Evolutionary conservation across 2,113 vertebrate genomes (phyloP), one percentile per base, ranked within the genome.

Genomic region (Syngnathus floridae): DNA sequence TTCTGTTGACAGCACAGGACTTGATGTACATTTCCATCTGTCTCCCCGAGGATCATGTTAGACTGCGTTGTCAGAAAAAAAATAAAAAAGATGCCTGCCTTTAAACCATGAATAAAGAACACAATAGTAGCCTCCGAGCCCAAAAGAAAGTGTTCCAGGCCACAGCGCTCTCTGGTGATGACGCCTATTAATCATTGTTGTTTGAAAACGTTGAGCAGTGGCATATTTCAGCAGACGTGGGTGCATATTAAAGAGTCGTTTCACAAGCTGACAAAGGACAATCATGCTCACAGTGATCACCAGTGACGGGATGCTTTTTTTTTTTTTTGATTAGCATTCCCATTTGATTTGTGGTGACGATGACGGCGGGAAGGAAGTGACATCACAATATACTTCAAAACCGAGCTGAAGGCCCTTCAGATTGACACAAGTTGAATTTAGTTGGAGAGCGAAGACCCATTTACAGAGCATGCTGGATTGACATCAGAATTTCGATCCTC

Each of bases 81-180:
- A 72, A 56, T 37, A 51, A 41, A 65, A 55, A 41, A 70, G 55
- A 71, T 22, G n/a, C 38, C 51, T 61, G 52, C 21, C n/a, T 64
- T 73, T 64, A 65, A 62, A 71, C 72, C 65, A 70, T 69, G 36
- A 65, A 70, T 55, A 72, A 78, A 64, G 46, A 75, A 17, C 56
- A 37, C 56, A 58, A 37, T 7, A 56, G 54, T 19, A 26, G 31
- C 54, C 65, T 55, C 51, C 65, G 62, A 52, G 31, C 62, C 58
- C 58, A 55, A 26, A 41, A 19, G 17, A 72, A 59, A 73, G 62
- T 37, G 51, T 61, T 11, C 26, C n/a, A n/a, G 22, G 19, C 49
- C 17, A 54, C 64, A 41, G 45, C 26, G 16, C 13, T 65, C 7
- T 63, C 62, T 59, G 59, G 41, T 1, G 16, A 56, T 64, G 52